These are phyloP conservation scores for Clavelina lepadiformis DNA, from an alignment of 23 tunicate species.

Conservation along the genomic window DNA sequence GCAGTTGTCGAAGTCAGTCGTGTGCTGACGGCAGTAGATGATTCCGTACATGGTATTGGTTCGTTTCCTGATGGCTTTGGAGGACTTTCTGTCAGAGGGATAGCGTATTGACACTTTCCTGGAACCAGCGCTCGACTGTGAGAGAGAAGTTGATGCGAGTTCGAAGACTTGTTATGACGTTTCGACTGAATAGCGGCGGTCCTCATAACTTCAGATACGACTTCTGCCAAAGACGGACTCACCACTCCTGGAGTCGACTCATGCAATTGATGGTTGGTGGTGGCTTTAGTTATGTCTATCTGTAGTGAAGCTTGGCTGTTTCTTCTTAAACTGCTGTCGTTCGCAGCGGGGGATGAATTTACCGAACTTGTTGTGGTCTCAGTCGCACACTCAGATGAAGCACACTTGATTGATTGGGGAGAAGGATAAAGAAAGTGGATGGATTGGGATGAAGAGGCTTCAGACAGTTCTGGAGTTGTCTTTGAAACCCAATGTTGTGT, in stretches of 20 bases:
- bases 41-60: too few species aligned
- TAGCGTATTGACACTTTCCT: too few species aligned
- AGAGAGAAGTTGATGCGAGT: slow-evolving; percentile 29
- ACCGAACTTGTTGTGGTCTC: background rate
- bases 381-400: background rate
- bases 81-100: too few species aligned
- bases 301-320: background rate
- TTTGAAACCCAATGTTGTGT: slow-evolving; percentile 74
- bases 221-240: slow-evolving; percentile 49
- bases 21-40: too few species aligned
- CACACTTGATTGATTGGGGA: slow-evolving; percentile 2
- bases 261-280: background rate
- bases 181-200: slow-evolving; percentile 76
- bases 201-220: slow-evolving; percentile 71
- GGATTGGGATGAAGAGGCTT: background rate
- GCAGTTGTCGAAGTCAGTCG: too few species aligned
- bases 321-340: too few species aligned
- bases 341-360: background rate
- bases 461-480: background rate
- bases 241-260: background rate
- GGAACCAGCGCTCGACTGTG: slow-evolving; percentile 53
- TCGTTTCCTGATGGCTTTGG: too few species aligned
- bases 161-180: slow-evolving; percentile 13
- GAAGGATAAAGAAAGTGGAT: slow-evolving; percentile 22
- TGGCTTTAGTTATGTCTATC: background rate